Evolutionary conservation across 2,113 vertebrate species (phyloP).

Genomic region (Furnarius figulus): DNA sequence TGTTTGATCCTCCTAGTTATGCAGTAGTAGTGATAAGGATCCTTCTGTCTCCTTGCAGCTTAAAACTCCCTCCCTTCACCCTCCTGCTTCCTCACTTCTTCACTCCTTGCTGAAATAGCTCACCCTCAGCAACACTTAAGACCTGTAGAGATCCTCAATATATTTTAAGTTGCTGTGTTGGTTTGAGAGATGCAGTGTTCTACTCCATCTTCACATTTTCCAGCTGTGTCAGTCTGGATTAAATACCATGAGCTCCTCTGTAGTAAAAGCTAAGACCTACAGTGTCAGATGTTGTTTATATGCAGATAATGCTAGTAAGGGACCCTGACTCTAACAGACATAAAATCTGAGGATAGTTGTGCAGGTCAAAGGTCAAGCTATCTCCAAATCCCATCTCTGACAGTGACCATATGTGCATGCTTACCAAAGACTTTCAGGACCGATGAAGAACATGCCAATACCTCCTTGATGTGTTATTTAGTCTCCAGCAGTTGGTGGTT

Average conservation of each 20-base stretch:
- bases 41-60: background rate
- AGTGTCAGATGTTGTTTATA: background rate
- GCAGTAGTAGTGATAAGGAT: background rate
- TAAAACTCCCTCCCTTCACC: background rate
- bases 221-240: background rate
- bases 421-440: background rate
- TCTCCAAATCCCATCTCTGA: background rate
- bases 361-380: background rate
- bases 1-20: background rate
- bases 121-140: background rate
- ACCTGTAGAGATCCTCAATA: background rate
- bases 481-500: background rate
- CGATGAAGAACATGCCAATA: background rate
- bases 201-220: background rate
- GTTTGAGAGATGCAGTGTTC: background rate
- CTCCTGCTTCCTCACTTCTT: accelerated
- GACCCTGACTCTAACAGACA: background rate
- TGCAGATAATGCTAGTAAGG: background rate
- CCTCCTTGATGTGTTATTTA: background rate
- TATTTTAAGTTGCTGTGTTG: background rate
- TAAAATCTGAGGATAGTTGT: background rate
- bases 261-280: background rate
- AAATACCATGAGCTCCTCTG: background rate
- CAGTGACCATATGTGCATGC: background rate
- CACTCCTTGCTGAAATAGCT: background rate